Conservation (phyloP, 2,113 vertebrate genomes). For the Nycticryphes semicollaris region DNA sequence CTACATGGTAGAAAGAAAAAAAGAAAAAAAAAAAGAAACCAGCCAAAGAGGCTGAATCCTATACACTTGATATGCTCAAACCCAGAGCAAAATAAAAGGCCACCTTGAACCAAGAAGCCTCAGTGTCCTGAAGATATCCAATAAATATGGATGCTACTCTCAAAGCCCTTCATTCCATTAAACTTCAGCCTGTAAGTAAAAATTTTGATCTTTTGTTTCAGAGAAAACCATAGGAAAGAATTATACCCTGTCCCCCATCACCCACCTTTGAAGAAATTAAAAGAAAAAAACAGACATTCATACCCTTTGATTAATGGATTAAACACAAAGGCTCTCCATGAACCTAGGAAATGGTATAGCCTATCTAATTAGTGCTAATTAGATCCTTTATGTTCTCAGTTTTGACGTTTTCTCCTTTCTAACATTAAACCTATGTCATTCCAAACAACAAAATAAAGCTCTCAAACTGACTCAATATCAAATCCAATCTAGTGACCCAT, state of each 20-base stretch:
- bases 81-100: neutral
- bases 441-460: neutral
- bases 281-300: neutral
- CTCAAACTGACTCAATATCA: neutral
- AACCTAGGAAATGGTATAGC: neutral
- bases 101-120: neutral
- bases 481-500: neutral
- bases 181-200: neutral
- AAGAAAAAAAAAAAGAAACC: neutral
- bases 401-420: neutral
- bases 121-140: neutral
- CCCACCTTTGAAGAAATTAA: neutral
- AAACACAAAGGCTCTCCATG: neutral
- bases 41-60: neutral
- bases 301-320: neutral
- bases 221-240: neutral
- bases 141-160: neutral
- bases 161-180: neutral
- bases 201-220: neutral
- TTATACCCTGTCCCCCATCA: neutral
- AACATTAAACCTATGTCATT: neutral
- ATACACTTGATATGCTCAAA: neutral
- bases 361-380: neutral
- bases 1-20: neutral
- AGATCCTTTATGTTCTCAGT: neutral